These are phyloP conservation scores for Euthynnus affinis DNA, from an alignment of 2,797 vertebrate genomes.

Conservation along the genomic window DNA sequence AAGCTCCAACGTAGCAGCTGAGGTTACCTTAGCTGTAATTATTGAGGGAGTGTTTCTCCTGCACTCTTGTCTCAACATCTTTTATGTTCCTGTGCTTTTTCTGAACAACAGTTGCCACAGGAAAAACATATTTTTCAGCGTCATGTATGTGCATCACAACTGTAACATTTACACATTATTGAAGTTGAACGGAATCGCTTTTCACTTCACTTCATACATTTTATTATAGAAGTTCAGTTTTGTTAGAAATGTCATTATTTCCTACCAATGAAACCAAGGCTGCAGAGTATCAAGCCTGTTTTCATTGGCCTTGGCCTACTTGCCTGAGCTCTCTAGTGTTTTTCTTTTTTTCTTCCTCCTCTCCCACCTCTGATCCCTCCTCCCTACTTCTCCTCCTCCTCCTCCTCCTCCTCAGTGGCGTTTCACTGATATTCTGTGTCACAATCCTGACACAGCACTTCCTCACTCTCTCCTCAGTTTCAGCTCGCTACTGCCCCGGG, in stretches of 20 bases:
- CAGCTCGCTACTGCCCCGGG: conserved; percentile 66
- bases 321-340: conserved; percentile 39
- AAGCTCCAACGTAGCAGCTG: conserved; percentile 21
- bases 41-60: conserved; percentile 58
- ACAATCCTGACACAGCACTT: conserved; percentile 84
- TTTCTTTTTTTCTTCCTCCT: neutral
- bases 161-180: neutral
- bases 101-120: neutral
- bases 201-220: neutral
- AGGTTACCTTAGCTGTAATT: conserved; percentile 60
- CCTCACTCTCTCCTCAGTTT: conserved; percentile 71
- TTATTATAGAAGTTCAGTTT: neutral
- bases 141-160: conserved; percentile 13
- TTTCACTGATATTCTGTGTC: conserved; percentile 79
- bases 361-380: conserved; percentile 46
- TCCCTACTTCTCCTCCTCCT: conserved; percentile 52
- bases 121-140: neutral
- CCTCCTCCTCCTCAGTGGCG: conserved; percentile 61
- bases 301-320: conserved; percentile 64
- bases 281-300: conserved; percentile 14
- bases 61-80: conserved; percentile 20
- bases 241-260: conserved; percentile 17
- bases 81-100: conserved; percentile 12
- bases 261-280: conserved; percentile 23
- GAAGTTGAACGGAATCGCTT: neutral